Evolutionary conservation across 64 coral and sea anemone species (phyloP).

Genomic region (Actinia equina): DNA sequence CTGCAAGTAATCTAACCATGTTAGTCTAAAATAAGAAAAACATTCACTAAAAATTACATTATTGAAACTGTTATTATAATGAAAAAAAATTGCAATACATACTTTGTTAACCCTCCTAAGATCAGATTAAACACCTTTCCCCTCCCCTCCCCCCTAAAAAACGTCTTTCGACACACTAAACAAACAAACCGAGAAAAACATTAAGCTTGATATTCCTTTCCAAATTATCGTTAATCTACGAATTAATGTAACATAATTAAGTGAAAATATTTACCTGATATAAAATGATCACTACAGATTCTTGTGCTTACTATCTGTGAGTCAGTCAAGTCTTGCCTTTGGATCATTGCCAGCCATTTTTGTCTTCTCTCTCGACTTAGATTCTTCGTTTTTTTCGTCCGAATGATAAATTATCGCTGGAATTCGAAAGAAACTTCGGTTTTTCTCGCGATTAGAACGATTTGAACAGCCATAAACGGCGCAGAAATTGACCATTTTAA

Average conservation of each 20-base stretch:
- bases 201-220: background rate
- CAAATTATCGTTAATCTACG: background rate
- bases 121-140: no score
- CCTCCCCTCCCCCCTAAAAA: no score
- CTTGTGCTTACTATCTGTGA: background rate
- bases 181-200: background rate
- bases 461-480: slow-evolving; percentile 49
- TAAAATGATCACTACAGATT: slow-evolving; percentile 2
- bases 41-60: background rate
- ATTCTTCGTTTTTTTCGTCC: slow-evolving; percentile 19
- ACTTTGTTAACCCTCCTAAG: no score
- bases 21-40: no score
- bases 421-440: slow-evolving; percentile 39
- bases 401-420: slow-evolving; percentile 16
- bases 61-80: no score
- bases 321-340: background rate
- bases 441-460: slow-evolving; percentile 33
- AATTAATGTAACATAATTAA: background rate
- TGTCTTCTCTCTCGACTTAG: slow-evolving; percentile 9
- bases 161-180: no score
- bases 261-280: background rate
- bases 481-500: slow-evolving; percentile 56
- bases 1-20: no score
- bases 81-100: no score
- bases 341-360: slow-evolving; percentile 6